Percentiles rank a stretch among this genome's conserved stretches.
phyloP scores from a whole-genome alignment of 2,113 vertebrate genomes.

The Laticauda colubrina region DNA sequence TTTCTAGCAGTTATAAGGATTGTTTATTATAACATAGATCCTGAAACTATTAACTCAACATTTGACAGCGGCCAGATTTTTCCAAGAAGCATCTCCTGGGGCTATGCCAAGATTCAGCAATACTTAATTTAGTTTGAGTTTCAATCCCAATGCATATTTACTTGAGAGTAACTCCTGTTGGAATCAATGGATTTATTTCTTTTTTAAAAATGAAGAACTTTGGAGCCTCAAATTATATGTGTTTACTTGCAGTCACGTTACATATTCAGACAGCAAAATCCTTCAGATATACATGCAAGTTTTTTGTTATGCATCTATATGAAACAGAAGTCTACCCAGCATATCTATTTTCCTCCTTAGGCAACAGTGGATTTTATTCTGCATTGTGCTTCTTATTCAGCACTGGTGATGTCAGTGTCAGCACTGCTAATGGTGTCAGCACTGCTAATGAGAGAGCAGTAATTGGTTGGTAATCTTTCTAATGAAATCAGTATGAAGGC shows the following conservation, averaged over 20 bases:
- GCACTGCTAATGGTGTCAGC: not conserved
- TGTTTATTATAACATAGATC: conserved; percentile 51
- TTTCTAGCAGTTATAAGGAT: conserved; percentile 49
- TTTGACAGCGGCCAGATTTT: conserved; percentile 68
- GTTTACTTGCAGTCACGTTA: not conserved
- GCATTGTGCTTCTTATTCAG: not conserved
- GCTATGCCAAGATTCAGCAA: conserved; percentile 59
- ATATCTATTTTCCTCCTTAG: conserved; percentile 39
- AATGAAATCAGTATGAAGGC: not conserved
- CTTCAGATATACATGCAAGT: not conserved
- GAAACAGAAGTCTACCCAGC: not conserved
- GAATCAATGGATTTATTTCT: not conserved
- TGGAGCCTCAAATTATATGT: not conserved
- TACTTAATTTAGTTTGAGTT: conserved; percentile 58
- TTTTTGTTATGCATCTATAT: not conserved
- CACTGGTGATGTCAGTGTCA: no score
- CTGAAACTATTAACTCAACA: conserved; percentile 41
- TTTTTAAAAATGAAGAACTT: not conserved
- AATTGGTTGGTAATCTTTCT: not conserved
- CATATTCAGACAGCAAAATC: not conserved
- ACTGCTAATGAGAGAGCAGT: not conserved
- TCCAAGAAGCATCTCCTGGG: conserved; percentile 4
- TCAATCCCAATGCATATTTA: not conserved
- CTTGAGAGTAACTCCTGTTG: not conserved
- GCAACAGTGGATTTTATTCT: not conserved